phyloP scores from a whole-genome alignment of 2,797 vertebrate genomes.

The Macroramphosus scolopax region DNA sequence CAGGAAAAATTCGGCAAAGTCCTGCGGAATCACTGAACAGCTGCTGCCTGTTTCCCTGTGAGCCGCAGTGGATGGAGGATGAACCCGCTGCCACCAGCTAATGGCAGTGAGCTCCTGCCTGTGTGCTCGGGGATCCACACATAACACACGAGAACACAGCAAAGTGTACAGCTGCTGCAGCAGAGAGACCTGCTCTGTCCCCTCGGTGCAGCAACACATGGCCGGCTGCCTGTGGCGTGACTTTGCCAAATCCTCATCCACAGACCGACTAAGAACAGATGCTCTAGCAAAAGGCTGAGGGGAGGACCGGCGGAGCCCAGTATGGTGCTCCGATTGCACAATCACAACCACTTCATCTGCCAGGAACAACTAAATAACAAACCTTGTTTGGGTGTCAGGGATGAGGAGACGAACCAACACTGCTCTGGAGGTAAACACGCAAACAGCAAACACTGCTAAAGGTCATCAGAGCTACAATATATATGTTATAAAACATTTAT shows the following conservation, averaged over 20 bases:
- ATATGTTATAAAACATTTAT: slow-evolving; percentile 14
- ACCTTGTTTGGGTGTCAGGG: slow-evolving; percentile 23
- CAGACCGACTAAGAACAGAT: slow-evolving; percentile 42
- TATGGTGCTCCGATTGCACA: slow-evolving; percentile 8
- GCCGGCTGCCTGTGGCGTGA: slow-evolving; percentile 7
- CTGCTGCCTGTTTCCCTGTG: slow-evolving; percentile 17
- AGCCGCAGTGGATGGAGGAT: slow-evolving; percentile 3
- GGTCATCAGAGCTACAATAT: slow-evolving; percentile 33
- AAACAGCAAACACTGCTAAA: too few relatives aligned
- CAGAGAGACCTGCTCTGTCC: slow-evolving; percentile 21
- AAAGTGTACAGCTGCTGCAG: slow-evolving; percentile 21
- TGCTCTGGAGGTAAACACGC: background rate
- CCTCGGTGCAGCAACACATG: slow-evolving; percentile 4
- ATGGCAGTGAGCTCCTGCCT: too few relatives aligned
- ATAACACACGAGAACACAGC: slow-evolving; percentile 9
- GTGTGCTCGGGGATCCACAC: background rate
- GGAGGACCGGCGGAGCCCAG: background rate
- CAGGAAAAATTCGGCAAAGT: slow-evolving; percentile 5
- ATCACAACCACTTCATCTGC: slow-evolving; percentile 19
- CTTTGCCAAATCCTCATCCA: slow-evolving; percentile 24
- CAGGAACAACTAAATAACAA: slow-evolving; percentile 23
- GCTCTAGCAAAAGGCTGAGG: slow-evolving; percentile 27
- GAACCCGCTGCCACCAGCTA: slow-evolving; percentile 3
- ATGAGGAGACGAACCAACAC: background rate
- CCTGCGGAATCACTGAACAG: slow-evolving; percentile 25